Base-by-base conservation (phyloP, 2,113 vertebrate species). In the Cyanoderma ruficeps region DNA sequence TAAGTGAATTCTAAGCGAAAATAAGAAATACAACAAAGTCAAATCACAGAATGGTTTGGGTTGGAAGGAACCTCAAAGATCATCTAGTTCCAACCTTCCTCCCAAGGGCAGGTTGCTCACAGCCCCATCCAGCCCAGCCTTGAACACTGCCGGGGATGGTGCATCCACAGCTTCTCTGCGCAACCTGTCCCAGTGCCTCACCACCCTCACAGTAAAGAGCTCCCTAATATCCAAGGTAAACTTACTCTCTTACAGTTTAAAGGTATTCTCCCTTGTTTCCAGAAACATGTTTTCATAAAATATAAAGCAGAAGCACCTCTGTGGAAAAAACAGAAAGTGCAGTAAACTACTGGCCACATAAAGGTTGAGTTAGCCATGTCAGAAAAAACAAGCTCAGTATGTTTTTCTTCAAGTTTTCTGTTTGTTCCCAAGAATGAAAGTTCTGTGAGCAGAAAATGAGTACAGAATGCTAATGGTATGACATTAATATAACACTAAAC, bases 61-160 rank as follows among this genome's bases (percentile, higher is more conserved):
- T 27, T 55, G 61, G 53, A 69, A 41, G 12, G 41, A 35, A 69
- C 17, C 35, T 61, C 23, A 23, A 55, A 55, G 24, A 76, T 27
- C 53, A 68, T 15, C n/a, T 19, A 35, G 21, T 31, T 55, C n/a
- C 47, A 76, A 6, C 55, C 21, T 21, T 55, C 14, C 46, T 7
- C 11, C 28, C 0, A 0, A 50, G 14, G 25, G 12, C 16, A 55
- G n/a, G 30, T 2, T 42, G 37, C 50, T 82, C 49, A 47, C 16
- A 86, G 56, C 65, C 15, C 15, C 9, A 7, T 75, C n/a, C 42
- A 44, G 1, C 46, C 27, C 57, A 47, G 5, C 12, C 52, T 49
- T 39, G 27, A 53, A 57, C 14, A n/a, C 3, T 52, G 57, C 70
- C 60, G 35, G 0, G 3, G 7, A 47, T 49, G n/a, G 55, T 2